Base-by-base conservation (phyloP, 2,888 invertebrate genomes). In the Ectemnius continuus region DNA sequence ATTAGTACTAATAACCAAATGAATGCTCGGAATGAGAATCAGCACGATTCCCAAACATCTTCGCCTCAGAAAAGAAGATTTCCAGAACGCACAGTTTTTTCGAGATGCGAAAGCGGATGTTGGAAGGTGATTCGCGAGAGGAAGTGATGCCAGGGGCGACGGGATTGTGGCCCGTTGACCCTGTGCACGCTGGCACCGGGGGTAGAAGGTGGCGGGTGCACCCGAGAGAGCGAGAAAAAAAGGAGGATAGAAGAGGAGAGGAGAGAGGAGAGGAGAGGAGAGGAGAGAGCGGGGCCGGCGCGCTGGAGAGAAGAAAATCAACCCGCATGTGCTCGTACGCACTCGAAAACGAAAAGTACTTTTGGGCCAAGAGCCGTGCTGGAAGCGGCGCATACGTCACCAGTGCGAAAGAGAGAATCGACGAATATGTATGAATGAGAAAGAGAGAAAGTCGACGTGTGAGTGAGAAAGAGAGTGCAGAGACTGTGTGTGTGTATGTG, bases 301-400 rank as follows among this genome's bases (percentile, higher is more conserved):
- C 28, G 36, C 8, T 70, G 76, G 73, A 74, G 80, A 77, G 85
- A 83, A 82, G 83, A 85, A 86, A 87, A 84, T 85, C 87, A 87
- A 86, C 87, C 87, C 86, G 87, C 85, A 87, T 87, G 83, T 82
- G 81, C 85, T 86, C 81, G 81, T 78, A 81, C 80, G 80, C 80
- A 86, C 87, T 86, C 77, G 84, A 85, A 84, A 79, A 80, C 80
- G 79, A 80, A 86, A 87, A 88, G 88, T 86, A 88, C 88, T 88
- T 87, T 88, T 81, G 82, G 78, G 70, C 76, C 59, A 70, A 78
- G 78, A 78, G 76, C 70, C 61, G 70, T 70, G 78, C 36, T 73
- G 73, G 80, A 76, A 73, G 73, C 72, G 70, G 73, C 36, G 36
- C 76, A 65, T 65, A 70, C 78, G 79, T 73, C 79, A 73, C 36